phyloP scores from a whole-genome alignment of 2,888 invertebrate species.

The Sialis lutaria region DNA sequence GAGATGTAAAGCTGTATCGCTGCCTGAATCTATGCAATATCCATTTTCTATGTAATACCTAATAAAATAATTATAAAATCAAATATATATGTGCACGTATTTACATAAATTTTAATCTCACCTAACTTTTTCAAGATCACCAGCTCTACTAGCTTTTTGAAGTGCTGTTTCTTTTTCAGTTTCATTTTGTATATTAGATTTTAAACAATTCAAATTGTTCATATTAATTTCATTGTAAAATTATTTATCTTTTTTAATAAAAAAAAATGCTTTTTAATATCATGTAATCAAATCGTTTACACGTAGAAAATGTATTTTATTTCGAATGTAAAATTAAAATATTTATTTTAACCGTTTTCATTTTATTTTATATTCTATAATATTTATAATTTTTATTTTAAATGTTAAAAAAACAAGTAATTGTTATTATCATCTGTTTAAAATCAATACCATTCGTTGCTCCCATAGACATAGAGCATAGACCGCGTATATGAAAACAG shows the following conservation, averaged over 20 bases:
- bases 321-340: not conserved
- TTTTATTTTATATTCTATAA: too few relatives aligned
- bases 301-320: too few relatives aligned
- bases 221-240: not conserved
- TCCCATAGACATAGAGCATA: too few relatives aligned
- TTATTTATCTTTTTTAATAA: not conserved
- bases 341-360: not conserved
- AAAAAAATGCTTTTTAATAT: too few relatives aligned
- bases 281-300: not conserved
- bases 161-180: conserved; percentile 15
- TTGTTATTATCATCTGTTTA: too few relatives aligned
- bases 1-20: conserved; percentile 37
- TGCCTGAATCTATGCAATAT: conserved; percentile 22
- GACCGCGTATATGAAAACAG: too few relatives aligned
- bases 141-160: conserved; percentile 20
- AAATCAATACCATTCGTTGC: too few relatives aligned
- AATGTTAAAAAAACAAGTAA: too few relatives aligned
- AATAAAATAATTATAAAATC: conserved; percentile 6
- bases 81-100: not conserved
- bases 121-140: conserved; percentile 20
- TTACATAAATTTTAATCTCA: not conserved
- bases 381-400: too few relatives aligned
- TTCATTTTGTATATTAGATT: not conserved
- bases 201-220: not conserved
- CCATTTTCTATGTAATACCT: conserved; percentile 24